Evolutionary conservation across 2,888 invertebrate species (phyloP).

Genomic region (Coecobrya sp.): DNA sequence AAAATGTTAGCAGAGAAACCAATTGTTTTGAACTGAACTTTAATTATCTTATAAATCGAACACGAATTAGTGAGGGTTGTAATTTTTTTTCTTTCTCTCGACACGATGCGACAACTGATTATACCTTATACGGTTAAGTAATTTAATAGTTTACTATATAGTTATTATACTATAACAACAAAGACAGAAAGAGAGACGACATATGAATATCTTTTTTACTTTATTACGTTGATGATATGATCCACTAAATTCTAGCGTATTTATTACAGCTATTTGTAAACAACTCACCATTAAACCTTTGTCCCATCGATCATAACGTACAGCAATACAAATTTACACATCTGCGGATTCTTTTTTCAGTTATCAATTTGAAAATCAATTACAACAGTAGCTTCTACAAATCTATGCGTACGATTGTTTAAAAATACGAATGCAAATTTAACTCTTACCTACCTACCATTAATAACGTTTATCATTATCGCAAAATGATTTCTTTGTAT

Average conservation of each 20-base stretch:
- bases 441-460: neutral
- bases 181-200: slow-evolving; percentile 3
- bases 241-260: too few relatives aligned
- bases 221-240: too few relatives aligned
- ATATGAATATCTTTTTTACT: too few relatives aligned
- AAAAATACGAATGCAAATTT: slow-evolving; percentile 15
- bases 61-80: neutral
- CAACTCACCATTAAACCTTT: slow-evolving; percentile 28
- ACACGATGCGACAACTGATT: neutral
- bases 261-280: neutral
- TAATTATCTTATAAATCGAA: neutral
- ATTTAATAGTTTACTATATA: neutral
- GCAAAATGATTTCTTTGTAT: neutral
- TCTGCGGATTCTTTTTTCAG: slow-evolving; percentile 4
- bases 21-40: neutral
- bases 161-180: neutral
- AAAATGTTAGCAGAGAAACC: neutral
- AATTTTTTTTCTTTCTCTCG: neutral
- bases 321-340: slow-evolving; percentile 51
- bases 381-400: neutral
- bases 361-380: slow-evolving; percentile 3
- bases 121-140: neutral
- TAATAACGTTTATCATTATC: neutral
- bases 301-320: slow-evolving; percentile 23
- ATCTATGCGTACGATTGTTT: slow-evolving; percentile 17